Conservation (phyloP, 2,113 vertebrate species). For the Chunga burmeisteri region DNA sequence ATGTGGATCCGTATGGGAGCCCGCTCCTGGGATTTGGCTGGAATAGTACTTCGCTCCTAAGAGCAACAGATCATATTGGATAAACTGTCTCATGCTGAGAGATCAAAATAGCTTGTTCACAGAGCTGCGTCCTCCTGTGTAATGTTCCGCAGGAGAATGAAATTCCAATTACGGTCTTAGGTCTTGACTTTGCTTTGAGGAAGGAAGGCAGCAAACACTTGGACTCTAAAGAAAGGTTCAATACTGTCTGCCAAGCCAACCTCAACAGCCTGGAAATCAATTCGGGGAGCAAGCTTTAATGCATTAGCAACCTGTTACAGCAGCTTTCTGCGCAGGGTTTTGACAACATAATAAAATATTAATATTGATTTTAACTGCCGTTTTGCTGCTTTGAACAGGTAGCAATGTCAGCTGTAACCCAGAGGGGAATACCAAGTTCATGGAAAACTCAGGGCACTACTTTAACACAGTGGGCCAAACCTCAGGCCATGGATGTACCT, state of each 20-base stretch:
- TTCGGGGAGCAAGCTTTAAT: neutral
- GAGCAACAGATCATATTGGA: neutral
- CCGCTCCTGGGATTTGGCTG: rapidly evolving
- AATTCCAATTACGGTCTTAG: neutral
- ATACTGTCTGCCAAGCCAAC: neutral
- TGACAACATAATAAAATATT: neutral
- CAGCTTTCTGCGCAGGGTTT: neutral
- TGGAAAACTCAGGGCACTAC: neutral
- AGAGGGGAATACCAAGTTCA: neutral
- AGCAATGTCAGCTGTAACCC: neutral
- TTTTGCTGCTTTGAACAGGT: neutral
- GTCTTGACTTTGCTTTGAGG: neutral
- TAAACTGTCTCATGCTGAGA: neutral
- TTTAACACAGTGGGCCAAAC: neutral
- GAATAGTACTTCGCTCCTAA: neutral
- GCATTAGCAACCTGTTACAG: neutral
- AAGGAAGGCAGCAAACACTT: neutral
- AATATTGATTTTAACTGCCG: neutral
- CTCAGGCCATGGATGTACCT: neutral
- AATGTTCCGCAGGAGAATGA: neutral
- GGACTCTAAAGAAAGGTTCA: neutral
- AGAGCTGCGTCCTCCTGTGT: neutral
- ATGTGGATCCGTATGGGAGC: rapidly evolving
- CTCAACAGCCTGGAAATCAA: neutral
- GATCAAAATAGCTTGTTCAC: neutral